Base-by-base conservation (phyloP, 2,797 vertebrate species). In the Danionella dracula region DNA sequence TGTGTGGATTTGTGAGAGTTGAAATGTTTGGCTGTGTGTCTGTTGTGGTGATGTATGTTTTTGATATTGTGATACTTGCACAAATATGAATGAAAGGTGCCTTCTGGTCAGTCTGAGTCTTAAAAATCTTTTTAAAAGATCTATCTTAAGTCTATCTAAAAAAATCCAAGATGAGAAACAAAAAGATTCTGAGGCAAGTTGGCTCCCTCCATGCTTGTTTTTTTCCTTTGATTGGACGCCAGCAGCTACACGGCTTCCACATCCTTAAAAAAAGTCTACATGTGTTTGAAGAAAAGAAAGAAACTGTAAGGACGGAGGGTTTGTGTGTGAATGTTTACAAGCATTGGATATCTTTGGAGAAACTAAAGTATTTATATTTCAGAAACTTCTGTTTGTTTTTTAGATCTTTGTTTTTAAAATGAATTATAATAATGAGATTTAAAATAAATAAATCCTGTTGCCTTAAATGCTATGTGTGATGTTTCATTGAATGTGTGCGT, bases 31-130 rank as follows among this genome's bases (percentile, higher is more conserved):
- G 29, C 63, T 58, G 66, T 54, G 44, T 64, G 66, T 59, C 42
- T 53, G 45, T 44, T 55, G n/a, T 58, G 50, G 48, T 62, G 23
- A 78, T 83, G 80, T 76, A 76, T 71, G 69, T 78, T 79, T 71
- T 85, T 76, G 78, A 75, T 78, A 74, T 71, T 49, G 68, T 83
- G 75, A 72, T 56, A 75, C 62, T 76, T 71, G 27, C 80, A 35
- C 37, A 74, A 64, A 77, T 59, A 68, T 75, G 46, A 48, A 41
- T 57, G 44, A 67, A 67, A 27, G 57, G 72, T 51, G 66, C 60
- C 58, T 76, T 65, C 4, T 17, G 68, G 66, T 8, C 67, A 72
- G 58, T 58, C 53, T 74, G 72, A 40, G n/a, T n/a, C n/a, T n/a
- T n/a, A n/a, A n/a, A n/a, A n/a, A 64, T 77, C 66, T 66, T 46